These are phyloP conservation scores for Elaphurus davidianus DNA, from an alignment of 2,113 vertebrate genomes.

Conservation along the genomic window DNA sequence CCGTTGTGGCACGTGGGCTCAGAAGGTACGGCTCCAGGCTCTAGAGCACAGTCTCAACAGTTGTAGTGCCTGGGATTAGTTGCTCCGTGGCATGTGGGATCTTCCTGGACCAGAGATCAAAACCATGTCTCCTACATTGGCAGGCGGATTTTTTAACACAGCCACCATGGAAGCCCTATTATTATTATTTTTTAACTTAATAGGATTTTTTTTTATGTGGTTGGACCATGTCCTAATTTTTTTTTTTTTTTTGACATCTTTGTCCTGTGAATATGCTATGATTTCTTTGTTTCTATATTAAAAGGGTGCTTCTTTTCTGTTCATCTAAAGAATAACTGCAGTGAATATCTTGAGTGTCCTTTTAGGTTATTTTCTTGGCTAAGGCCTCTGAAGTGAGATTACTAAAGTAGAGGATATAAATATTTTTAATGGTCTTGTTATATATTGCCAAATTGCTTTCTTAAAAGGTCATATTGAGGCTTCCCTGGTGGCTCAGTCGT, in stretches of 20 bases:
- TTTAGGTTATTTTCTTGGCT: constrained; percentile 10
- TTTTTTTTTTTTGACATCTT: background rate
- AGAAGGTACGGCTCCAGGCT: background rate
- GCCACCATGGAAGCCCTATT: background rate
- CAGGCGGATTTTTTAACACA: background rate
- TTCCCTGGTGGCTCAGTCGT: background rate
- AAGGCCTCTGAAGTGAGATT: background rate
- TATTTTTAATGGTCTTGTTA: constrained; percentile 38
- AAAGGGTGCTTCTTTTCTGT: constrained; percentile 2
- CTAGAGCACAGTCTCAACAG: background rate
- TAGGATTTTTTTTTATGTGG: background rate
- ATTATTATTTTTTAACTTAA: background rate
- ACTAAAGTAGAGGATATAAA: background rate
- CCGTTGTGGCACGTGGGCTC: fast-evolving
- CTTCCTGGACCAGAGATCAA: background rate
- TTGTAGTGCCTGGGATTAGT: background rate
- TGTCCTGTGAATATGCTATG: background rate
- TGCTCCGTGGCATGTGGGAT: background rate
- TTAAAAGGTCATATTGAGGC: background rate
- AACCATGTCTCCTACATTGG: background rate
- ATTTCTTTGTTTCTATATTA: constrained; percentile 9
- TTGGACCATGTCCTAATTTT: background rate
- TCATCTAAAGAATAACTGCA: constrained; percentile 19
- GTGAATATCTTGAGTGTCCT: background rate
- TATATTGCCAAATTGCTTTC: background rate